These are phyloP conservation scores for Schizothorax lantsangensis DNA, from an alignment of 2,797 vertebrate species.

Conservation along the genomic window DNA sequence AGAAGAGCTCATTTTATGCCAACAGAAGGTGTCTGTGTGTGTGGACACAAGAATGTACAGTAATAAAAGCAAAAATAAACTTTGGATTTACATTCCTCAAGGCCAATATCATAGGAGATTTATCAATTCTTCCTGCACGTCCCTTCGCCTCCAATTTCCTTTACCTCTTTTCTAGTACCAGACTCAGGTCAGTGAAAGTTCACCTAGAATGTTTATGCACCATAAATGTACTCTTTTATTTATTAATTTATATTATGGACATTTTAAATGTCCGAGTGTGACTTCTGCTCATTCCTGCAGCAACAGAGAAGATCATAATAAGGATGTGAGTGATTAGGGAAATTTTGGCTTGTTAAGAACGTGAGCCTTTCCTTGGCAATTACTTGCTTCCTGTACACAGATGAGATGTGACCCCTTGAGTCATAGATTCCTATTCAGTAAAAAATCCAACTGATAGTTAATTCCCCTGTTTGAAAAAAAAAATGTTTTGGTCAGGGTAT, in stretches of 20 bases:
- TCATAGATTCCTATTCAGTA: background rate
- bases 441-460: background rate
- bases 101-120: background rate
- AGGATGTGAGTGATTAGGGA: background rate
- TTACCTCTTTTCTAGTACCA: background rate
- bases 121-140: background rate
- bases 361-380: background rate
- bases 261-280: background rate
- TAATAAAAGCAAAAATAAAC: background rate
- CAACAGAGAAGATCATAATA: background rate
- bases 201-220: background rate
- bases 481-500: background rate
- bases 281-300: background rate
- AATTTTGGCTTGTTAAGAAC: background rate
- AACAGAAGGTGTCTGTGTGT: background rate
- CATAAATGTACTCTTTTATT: background rate
- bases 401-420: background rate
- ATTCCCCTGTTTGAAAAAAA: background rate
- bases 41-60: background rate
- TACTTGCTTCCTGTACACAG: slow-evolving; percentile 1
- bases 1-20: background rate
- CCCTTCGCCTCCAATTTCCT: background rate
- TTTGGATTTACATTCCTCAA: background rate
- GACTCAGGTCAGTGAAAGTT: too few species aligned
- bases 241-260: background rate